Evolutionary conservation across 2,113 vertebrate genomes (phyloP).

Genomic region (rabbit (Oryctolagus cuniculus)): mOryCun1.1 NC_091435.1:169049501-169050000

Average conservation of each 20-base stretch:
- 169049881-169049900: background rate
- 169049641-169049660: conserved; percentile 58
- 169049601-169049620: background rate
- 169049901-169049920: background rate
- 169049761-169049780: conserved; percentile 45
- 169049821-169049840: background rate
- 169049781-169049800: conserved; percentile 11
- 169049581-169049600: accelerated
- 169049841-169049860: background rate
- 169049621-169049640: background rate
- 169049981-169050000: background rate
- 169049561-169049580: background rate
- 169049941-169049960: background rate
- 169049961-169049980: conserved; percentile 28
- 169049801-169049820: background rate
- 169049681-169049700: conserved; percentile 3
- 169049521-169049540: background rate
- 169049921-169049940: background rate
- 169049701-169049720: background rate
- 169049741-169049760: conserved; percentile 58
- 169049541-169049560: background rate
- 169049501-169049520: accelerated
- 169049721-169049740: conserved; percentile 36
- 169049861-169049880: background rate
- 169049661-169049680: conserved; percentile 65